phyloP scores from a whole-genome alignment of 1,140 invertebrate genomes.

The Cotesia typhae region DNA sequence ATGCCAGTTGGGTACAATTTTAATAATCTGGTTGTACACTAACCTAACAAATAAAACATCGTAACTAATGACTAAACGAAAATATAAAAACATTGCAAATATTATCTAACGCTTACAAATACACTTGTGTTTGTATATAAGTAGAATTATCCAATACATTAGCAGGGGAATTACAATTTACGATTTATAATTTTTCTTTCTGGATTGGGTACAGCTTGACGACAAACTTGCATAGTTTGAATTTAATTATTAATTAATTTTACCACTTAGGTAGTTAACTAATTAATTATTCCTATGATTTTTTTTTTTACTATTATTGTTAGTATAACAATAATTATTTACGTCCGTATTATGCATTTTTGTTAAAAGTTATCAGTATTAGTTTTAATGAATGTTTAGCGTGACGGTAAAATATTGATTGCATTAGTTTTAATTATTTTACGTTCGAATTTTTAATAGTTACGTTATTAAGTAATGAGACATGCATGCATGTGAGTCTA shows the following conservation, averaged over 20 bases:
- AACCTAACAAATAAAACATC: neutral
- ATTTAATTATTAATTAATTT: neutral
- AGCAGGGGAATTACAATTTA: neutral
- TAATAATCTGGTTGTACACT: slow-evolving; percentile 59
- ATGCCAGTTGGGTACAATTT: slow-evolving; percentile 79
- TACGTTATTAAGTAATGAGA: neutral
- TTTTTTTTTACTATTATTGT: neutral
- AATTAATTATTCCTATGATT: slow-evolving; percentile 18
- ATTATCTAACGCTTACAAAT: slow-evolving; percentile 13
- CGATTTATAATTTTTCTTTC: slow-evolving; percentile 11
- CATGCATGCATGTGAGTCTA: neutral
- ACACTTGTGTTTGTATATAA: slow-evolving; percentile 22
- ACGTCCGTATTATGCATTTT: slow-evolving; percentile 23
- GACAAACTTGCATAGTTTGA: neutral
- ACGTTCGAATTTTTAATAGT: neutral
- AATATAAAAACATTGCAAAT: neutral
- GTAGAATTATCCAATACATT: slow-evolving; percentile 26
- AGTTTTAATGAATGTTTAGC: neutral
- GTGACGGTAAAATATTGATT: neutral
- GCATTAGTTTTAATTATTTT: neutral
- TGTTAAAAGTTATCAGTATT: slow-evolving; percentile 14
- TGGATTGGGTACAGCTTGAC: slow-evolving; percentile 25
- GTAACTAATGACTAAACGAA: neutral
- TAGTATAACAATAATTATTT: slow-evolving; percentile 1
- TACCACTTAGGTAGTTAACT: neutral